Evolutionary conservation across 2,888 invertebrate genomes (phyloP), one percentile per base, ranked within the genome.

Genomic region (Ischnus inquisitorius): DNA sequence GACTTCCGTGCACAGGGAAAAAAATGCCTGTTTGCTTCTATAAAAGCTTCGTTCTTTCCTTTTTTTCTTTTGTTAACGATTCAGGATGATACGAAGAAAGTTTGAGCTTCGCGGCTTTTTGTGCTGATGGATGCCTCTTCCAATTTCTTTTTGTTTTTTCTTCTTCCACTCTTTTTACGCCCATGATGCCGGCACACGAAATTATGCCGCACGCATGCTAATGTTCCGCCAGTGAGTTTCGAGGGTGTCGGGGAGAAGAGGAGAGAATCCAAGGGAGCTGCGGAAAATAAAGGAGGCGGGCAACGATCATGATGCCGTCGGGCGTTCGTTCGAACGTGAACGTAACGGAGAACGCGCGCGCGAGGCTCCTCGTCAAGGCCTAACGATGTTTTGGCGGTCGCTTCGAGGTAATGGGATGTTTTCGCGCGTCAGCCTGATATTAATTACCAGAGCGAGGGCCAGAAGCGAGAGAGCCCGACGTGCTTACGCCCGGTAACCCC

Each of bases 381-480:
- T 86, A 87, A 87, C 86, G 86, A 87, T 87, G 86, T 83, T 87
- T 79, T 87, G 86, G 87, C 82, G 74, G 79, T 43, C 68, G 72
- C 67, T 75, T 75, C 69, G 72, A 62, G 68, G 68, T 87, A 87
- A 87, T 87, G 84, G 86, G 72, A 85, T 87, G 85, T 85, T 86
- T 86, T 87, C 85, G 79, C 82, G 75, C 81, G 79, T 86, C 86
- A 83, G 82, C 74, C 69, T 57, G 84, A 84, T 86, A 87, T 87
- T 86, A 87, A 87, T 86, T 87, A 85, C 81, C 83, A 60, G 78
- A 69, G 67, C 16, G 69, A 60, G 48, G 51, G 34, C 51, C 25
- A 39, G 62, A 46, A 74, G 48, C n/a, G 64, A 43, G 64, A 43
- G 64, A 64, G 25, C 12, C 22, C 54, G 28, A 51, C 57, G 67